phyloP scores from a whole-genome alignment of 2,113 vertebrate genomes.

The Abramis brama region DNA sequence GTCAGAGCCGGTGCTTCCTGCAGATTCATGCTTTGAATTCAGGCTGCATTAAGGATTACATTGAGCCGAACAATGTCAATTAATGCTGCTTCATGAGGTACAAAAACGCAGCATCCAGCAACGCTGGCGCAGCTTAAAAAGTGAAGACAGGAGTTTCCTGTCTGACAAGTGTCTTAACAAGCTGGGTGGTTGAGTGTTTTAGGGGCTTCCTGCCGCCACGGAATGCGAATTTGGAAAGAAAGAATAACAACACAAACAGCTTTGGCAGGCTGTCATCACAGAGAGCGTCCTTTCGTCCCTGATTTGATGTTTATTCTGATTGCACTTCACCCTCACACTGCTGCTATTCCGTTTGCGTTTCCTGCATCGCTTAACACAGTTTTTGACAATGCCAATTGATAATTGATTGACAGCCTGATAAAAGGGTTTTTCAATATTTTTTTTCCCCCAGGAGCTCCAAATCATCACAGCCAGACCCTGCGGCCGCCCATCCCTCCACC shows the following conservation, averaged over 20 bases:
- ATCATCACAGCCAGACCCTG: constrained; percentile 96
- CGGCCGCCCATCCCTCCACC: constrained; percentile 94
- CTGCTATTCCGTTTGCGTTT: constrained; percentile 14
- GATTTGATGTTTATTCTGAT: constrained; percentile 47
- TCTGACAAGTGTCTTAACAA: constrained; percentile 53
- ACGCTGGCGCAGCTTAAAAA: constrained; percentile 41
- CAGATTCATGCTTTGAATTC: neutral
- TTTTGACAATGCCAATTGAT: constrained; percentile 18
- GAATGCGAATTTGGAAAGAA: constrained; percentile 26
- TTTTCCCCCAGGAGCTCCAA: constrained; percentile 86
- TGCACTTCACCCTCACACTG: constrained; percentile 42
- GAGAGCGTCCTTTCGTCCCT: constrained; percentile 22
- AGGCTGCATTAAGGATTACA: constrained; percentile 50
- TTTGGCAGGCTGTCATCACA: constrained; percentile 40
- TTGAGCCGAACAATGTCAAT: constrained; percentile 53
- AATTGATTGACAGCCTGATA: constrained; percentile 40
- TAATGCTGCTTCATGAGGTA: constrained; percentile 54
- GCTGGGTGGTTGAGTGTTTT: constrained; percentile 34
- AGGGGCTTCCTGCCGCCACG: constrained; percentile 17
- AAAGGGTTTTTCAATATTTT: constrained; percentile 1
- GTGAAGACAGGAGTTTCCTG: constrained; percentile 20
- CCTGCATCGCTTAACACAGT: constrained; percentile 17
- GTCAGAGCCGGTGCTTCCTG: neutral
- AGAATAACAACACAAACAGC: constrained; percentile 45
- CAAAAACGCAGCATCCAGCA: constrained; percentile 45